Evolutionary conservation across 2,113 vertebrate species (phyloP), one percentile per base, ranked within the genome.

Genomic region (Eulemur rufifrons): DNA sequence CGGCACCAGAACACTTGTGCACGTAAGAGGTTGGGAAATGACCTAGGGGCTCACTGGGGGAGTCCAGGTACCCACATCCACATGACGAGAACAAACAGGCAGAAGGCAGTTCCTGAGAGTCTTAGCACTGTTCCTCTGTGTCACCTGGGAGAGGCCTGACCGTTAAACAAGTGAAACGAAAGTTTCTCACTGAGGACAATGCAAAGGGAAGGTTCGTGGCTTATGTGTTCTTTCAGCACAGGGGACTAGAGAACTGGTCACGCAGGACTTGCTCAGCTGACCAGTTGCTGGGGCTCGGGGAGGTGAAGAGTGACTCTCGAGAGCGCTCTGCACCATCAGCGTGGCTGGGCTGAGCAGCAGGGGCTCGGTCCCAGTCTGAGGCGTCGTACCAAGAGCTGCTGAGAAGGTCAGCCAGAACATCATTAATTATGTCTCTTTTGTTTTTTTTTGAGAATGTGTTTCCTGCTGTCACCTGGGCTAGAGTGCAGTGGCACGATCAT

Each of bases 1-100:
- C 50, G 29, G 74, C 29, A 21, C 45, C 29, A 50, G 34, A 50
- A 50, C 45, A 34, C 50, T 34, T 34, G 74, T 34, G 50, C 27
- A 3, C 34, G 11, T 18, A 34, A 77, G 29, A 50, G 32, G 29
- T 32, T 50, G 74, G 45, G 32, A 77, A 47, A 77, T 12, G 74
- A 50, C 29, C 45, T 20, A 18, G 29, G 14, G 27, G 45, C 5
- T 20, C 29, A 20, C 10, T 1, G 1, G 7, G 2, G 10, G 2
- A 3, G 8, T 12, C 14, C 14, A 25, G 34, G 32, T 7, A 27
- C 39, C 11, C 42, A 5, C 32, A 47, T 77, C 50, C 74, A 21
- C 20, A 34, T 10, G 29, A 20, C 0, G 45, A 77, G 45, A 32
- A 77, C 29, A 32, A 50, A 21, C 4, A 50, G 45, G 18, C 29